Conservation (phyloP, 2,888 invertebrate species). For the Orchestes rusci region DNA sequence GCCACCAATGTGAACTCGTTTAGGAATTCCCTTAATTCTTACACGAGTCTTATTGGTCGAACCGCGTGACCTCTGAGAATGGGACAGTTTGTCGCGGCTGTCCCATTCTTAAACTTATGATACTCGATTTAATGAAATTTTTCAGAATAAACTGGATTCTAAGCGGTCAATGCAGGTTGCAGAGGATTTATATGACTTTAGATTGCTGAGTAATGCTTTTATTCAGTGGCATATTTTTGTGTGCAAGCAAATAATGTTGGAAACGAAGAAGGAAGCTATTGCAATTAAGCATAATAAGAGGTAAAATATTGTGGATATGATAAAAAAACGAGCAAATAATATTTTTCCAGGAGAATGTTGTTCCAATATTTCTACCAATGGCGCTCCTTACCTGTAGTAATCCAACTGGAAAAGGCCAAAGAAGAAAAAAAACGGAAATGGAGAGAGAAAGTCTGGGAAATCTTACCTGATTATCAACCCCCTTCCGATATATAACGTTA, state of each 20-base stretch:
- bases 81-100: too few relatives aligned
- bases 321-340: not conserved
- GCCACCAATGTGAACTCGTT: too few relatives aligned
- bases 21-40: too few relatives aligned
- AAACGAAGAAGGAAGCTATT: constrained; percentile 33
- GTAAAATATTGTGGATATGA: constrained; percentile 34
- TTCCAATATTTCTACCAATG: constrained; percentile 50
- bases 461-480: constrained; percentile 63
- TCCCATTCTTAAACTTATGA: too few relatives aligned
- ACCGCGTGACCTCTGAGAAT: too few relatives aligned
- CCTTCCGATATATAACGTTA: constrained; percentile 24
- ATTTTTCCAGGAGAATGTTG: constrained; percentile 37
- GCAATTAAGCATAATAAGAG: constrained; percentile 47
- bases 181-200: constrained; percentile 60
- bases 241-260: constrained; percentile 31
- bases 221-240: constrained; percentile 35
- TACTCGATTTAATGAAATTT: too few relatives aligned
- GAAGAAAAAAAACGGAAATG: constrained; percentile 61
- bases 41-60: too few relatives aligned
- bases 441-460: constrained; percentile 64
- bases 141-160: constrained; percentile 45
- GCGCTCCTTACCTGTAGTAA: constrained; percentile 58
- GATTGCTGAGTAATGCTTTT: constrained; percentile 35
- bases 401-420: constrained; percentile 58
- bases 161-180: constrained; percentile 60